phyloP scores from a whole-genome alignment of 2,113 vertebrate genomes.

The Solea senegalensis region DNA sequence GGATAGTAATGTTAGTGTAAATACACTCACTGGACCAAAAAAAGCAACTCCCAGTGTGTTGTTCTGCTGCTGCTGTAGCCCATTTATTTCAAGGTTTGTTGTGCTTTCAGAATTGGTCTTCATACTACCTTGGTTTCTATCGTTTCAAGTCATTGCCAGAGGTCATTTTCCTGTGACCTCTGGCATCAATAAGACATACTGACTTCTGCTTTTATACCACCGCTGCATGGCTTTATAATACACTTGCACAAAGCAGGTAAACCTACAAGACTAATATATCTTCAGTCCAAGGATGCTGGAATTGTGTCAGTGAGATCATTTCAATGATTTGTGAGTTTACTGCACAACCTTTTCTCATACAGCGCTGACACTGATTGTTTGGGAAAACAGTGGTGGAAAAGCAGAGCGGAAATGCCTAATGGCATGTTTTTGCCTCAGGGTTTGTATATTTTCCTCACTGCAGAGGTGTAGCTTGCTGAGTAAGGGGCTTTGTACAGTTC shows the following conservation, averaged over 20 bases:
- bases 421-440: slow-evolving; percentile 21
- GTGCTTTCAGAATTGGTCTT: too few species aligned
- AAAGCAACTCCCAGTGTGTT: too few species aligned
- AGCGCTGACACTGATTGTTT: background rate
- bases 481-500: slow-evolving; percentile 43
- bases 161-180: too few species aligned
- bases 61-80: too few species aligned
- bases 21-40: too few species aligned
- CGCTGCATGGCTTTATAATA: background rate
- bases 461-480: slow-evolving; percentile 55
- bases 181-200: background rate
- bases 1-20: background rate
- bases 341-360: background rate
- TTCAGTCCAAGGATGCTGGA: slow-evolving; percentile 1
- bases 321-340: slow-evolving; percentile 1
- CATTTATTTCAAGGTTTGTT: too few species aligned
- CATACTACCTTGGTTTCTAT: too few species aligned
- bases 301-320: slow-evolving; percentile 21
- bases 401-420: slow-evolving; percentile 1
- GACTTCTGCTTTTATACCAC: background rate
- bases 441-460: slow-evolving; percentile 33
- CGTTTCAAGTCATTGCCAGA: too few species aligned
- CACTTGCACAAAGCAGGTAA: background rate
- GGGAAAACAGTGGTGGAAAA: slow-evolving; percentile 17
- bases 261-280: background rate